phyloP scores from a whole-genome alignment of 92 coral and sea anemone species.

The Palythoa grandis region DNA sequence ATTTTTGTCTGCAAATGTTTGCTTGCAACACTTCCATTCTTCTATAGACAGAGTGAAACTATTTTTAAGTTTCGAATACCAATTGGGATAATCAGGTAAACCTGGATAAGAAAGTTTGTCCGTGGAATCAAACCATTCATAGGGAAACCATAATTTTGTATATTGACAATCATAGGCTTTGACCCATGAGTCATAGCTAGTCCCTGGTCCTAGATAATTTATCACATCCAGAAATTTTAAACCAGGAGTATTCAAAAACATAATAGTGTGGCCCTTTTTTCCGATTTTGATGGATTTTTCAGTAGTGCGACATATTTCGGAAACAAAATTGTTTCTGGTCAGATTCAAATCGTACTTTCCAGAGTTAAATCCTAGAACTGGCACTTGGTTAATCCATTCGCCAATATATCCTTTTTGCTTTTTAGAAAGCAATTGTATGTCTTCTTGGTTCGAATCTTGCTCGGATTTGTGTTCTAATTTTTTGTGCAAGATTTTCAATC shows the following conservation, averaged over 20 bases:
- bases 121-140: slow-evolving; percentile 18
- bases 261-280: too few species aligned
- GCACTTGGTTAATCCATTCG: too few species aligned
- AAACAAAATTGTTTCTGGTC: too few species aligned
- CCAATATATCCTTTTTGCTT: neutral
- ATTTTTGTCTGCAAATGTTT: neutral
- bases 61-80: neutral
- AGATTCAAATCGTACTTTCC: too few species aligned
- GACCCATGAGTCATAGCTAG: neutral
- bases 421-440: too few species aligned
- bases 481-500: too few species aligned
- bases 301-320: too few species aligned
- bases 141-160: slow-evolving; percentile 35
- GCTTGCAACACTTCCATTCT: neutral
- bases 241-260: neutral
- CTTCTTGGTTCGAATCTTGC: too few species aligned
- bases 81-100: neutral
- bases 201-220: neutral
- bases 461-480: too few species aligned
- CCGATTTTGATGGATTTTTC: too few species aligned
- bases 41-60: neutral
- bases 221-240: neutral
- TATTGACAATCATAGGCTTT: slow-evolving; percentile 26
- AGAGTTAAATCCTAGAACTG: too few species aligned
- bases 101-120: neutral